Base-by-base conservation (phyloP, 2,797 vertebrate genomes). In the Oophaga sylvatica region DNA sequence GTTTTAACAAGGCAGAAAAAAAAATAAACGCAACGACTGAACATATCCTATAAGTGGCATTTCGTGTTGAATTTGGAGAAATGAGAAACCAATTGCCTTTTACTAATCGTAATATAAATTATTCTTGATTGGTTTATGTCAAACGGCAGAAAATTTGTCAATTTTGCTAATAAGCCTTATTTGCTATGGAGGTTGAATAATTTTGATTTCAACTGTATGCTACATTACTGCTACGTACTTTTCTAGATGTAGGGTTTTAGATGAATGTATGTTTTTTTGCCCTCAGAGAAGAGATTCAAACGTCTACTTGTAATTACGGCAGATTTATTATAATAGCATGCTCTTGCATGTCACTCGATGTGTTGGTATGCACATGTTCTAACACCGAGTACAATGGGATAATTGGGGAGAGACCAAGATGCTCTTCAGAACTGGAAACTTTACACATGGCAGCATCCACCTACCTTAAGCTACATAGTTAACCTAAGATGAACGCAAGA, bases 321-420 rank as follows among this genome's bases (percentile, higher is more conserved):
- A 77, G 75, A 77, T 56, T 56, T 77, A 15, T 77, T n/a, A 56
- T 8, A 16, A 26, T 16, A 56, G 48, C 75, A 26, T 56, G 75
- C 22, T 56, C 48, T 56, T 77, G 53, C 75, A 56, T 56, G 75
- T 56, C 26, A 26, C 48, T 16, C n/a, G 71, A 77, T 77, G 75
- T 56, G 75, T 77, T 77, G 75, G 75, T 77, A 77, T 77, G 75
- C 22, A 77, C 48, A 56, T 56, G 75, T 77, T 77, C 75, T 53
- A 26, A 77, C 75, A 77, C 53, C 16, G 6, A 56, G n/a, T 48
- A 56, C 12, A 77, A n/a, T 77, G 3, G 75, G 75, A 45, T 77
- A 56, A 77, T 56, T 77, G 75, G 45, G 75, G 45, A 77, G 48
- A 53, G 75, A 53, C 22, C 45, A 53, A 56, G 45, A 77, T 77